phyloP scores from a whole-genome alignment of 1,140 invertebrate genomes.

The Brachionus rotundiformis region DNA sequence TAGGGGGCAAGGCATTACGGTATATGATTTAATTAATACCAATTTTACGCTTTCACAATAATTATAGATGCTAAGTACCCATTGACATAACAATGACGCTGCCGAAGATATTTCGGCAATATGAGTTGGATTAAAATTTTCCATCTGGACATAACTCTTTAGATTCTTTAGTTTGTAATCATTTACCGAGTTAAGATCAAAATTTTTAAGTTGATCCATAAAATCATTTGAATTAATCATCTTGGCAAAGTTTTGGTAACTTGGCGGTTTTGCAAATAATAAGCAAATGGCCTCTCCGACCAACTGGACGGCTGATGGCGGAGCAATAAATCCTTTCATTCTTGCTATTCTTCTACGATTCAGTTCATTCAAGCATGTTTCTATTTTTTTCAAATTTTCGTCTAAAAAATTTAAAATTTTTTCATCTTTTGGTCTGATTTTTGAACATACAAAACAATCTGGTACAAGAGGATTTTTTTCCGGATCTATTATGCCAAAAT shows the following conservation, averaged over 20 bases:
- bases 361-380: background rate
- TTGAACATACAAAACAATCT: background rate
- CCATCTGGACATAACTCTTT: background rate
- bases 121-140: background rate
- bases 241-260: conserved; percentile 15
- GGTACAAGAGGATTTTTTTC: background rate
- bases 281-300: background rate
- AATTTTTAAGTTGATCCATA: background rate
- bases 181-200: background rate
- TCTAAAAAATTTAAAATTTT: background rate
- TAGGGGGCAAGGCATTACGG: too few relatives aligned
- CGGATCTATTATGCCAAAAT: conserved; percentile 15
- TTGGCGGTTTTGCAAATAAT: background rate
- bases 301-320: background rate
- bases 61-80: background rate
- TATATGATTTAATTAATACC: background rate
- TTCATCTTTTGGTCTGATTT: background rate
- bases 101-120: background rate
- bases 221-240: background rate
- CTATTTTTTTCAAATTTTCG: background rate
- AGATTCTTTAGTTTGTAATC: background rate
- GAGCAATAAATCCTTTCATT: background rate
- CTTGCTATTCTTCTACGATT: background rate
- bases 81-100: background rate
- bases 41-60: background rate